Evolutionary conservation across 2,888 invertebrate genomes (phyloP).

Genomic region (Drosophila antonietae): DNA sequence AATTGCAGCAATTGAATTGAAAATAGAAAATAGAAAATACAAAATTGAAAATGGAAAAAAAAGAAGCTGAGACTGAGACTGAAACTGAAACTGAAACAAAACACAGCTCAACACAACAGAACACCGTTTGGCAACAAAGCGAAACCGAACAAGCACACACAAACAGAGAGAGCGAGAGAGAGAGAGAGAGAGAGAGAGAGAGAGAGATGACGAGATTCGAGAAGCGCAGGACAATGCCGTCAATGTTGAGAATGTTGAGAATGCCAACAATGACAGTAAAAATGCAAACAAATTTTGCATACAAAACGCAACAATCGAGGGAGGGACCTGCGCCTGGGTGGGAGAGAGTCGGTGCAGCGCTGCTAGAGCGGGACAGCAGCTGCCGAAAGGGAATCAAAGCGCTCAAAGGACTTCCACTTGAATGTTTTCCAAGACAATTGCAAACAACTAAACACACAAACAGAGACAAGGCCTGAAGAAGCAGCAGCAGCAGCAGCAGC

Average conservation of each 20-base stretch:
- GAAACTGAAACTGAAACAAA: conserved; percentile 15
- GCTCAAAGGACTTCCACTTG: conserved; percentile 75
- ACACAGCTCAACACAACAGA: conserved; percentile 15
- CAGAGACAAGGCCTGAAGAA: background rate
- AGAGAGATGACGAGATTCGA: conserved; percentile 8
- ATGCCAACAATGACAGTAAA: conserved; percentile 58
- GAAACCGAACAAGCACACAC: conserved; percentile 11
- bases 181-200: background rate
- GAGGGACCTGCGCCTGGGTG: conserved; percentile 8
- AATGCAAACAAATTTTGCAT: conserved; percentile 75
- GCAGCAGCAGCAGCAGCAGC: background rate
- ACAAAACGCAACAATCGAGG: conserved; percentile 67
- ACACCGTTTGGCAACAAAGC: conserved; percentile 6
- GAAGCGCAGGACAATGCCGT: conserved; percentile 49
- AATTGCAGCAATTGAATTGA: conserved; percentile 61
- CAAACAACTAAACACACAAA: conserved; percentile 18
- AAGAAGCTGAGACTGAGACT: conserved; percentile 2
- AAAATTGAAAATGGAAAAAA: too few relatives aligned
- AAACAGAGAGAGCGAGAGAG: background rate
- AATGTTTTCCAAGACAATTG: conserved; percentile 64
- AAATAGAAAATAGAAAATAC: background rate
- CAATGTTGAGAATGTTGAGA: conserved; percentile 34
- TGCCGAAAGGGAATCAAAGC: conserved; percentile 37
- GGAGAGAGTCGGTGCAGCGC: background rate
- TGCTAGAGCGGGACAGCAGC: conserved; percentile 14